A percentile compares a stretch with the other conserved stretches of the same genome.
Evolutionary conservation across 2,888 invertebrate species (phyloP).

Genomic region (Furcula furcula): DNA sequence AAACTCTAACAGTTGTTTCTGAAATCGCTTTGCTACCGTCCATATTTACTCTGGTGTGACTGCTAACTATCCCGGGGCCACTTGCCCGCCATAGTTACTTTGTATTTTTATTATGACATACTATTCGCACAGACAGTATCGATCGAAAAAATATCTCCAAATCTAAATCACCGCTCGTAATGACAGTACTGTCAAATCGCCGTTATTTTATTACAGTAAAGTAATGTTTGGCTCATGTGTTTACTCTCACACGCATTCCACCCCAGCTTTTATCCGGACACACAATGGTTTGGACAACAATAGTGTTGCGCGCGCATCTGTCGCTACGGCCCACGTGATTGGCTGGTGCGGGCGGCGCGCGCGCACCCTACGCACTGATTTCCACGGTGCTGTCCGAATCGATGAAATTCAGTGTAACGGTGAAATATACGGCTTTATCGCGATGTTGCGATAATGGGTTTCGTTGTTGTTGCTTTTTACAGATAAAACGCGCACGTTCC

Average conservation of each 20-base stretch:
- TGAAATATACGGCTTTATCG: constrained; percentile 38
- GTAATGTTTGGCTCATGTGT: constrained; percentile 58
- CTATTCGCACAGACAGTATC: too few relatives aligned
- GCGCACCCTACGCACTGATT: constrained; percentile 71
- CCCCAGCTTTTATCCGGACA: constrained; percentile 51
- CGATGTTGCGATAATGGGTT: constrained; percentile 11
- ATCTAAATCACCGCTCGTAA: background rate
- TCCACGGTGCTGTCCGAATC: constrained; percentile 65
- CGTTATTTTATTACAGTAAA: constrained; percentile 42
- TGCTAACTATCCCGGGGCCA: too few relatives aligned
- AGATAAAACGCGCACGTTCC: too few relatives aligned
- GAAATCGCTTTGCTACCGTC: too few relatives aligned
- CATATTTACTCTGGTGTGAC: too few relatives aligned
- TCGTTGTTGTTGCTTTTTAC: too few relatives aligned
- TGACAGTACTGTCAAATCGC: constrained; percentile 31
- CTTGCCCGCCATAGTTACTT: too few relatives aligned
- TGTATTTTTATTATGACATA: too few relatives aligned
- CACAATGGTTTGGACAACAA: constrained; percentile 65
- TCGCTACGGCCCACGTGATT: constrained; percentile 50
- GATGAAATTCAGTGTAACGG: constrained; percentile 68
- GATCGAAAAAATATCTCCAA: background rate
- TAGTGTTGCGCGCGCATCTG: constrained; percentile 70
- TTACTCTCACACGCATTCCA: constrained; percentile 60
- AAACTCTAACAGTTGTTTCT: too few relatives aligned
- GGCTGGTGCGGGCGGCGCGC: constrained; percentile 28